Evolutionary conservation across 2,888 invertebrate species (phyloP).

Genomic region (Aspidiotus rigidus): DNA sequence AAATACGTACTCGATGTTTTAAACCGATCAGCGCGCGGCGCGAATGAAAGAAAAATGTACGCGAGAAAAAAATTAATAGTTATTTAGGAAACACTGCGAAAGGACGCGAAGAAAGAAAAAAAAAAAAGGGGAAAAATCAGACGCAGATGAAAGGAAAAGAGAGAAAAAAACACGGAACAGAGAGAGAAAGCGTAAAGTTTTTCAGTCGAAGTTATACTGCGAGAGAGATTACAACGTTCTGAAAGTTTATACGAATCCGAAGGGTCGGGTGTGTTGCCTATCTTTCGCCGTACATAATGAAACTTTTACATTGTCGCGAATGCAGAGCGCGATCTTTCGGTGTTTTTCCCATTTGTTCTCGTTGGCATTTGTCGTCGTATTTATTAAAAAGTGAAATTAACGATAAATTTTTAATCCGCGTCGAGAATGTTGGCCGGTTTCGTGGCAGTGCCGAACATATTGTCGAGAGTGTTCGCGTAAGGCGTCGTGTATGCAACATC

Average conservation of each 20-base stretch:
- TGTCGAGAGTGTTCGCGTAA: background rate
- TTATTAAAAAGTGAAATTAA: background rate
- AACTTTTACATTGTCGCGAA: constrained; percentile 28
- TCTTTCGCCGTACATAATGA: constrained; percentile 17
- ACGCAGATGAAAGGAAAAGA: constrained; percentile 26
- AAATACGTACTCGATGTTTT: too few species aligned
- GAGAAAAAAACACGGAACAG: constrained; percentile 29
- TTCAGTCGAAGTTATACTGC: constrained; percentile 32
- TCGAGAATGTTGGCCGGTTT: background rate
- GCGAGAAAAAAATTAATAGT: constrained; percentile 23
- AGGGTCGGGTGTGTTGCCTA: constrained; percentile 23
- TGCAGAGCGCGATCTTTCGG: constrained; percentile 28
- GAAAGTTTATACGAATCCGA: constrained; percentile 32
- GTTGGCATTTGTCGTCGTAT: background rate
- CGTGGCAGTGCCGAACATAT: background rate
- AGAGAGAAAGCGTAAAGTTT: constrained; percentile 30
- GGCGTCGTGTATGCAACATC: too few species aligned
- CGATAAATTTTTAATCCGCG: background rate
- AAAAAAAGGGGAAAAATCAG: constrained; percentile 28
- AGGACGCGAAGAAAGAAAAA: background rate
- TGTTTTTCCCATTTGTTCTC: constrained; percentile 3
- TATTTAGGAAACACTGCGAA: constrained; percentile 33
- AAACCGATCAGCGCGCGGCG: background rate
- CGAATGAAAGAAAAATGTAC: background rate
- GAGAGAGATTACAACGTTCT: constrained; percentile 33